These are phyloP conservation scores for Danionella cerebrum DNA, from an alignment of 2,113 vertebrate genomes.

Conservation along the genomic window DNA sequence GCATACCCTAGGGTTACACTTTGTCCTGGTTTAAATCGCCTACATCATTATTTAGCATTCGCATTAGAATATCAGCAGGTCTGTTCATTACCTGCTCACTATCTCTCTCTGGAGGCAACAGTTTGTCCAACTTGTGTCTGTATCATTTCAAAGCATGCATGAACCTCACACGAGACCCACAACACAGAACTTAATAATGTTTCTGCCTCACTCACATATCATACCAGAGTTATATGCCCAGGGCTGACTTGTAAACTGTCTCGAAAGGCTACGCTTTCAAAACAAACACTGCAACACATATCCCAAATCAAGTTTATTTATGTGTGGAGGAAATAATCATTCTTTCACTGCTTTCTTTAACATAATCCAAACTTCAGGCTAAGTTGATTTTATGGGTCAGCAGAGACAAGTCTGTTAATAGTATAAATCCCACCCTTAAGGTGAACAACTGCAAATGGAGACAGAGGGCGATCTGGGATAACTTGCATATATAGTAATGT, in stretches of 20 bases:
- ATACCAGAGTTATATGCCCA: slow-evolving; percentile 35
- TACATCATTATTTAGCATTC: too few relatives aligned
- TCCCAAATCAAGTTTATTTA: slow-evolving; percentile 54
- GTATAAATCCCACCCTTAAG: slow-evolving; percentile 49
- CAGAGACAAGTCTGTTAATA: slow-evolving; percentile 53
- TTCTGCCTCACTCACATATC: slow-evolving; percentile 21
- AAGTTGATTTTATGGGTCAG: slow-evolving; percentile 49
- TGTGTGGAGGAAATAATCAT: slow-evolving; percentile 49
- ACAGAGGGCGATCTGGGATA: slow-evolving; percentile 24
- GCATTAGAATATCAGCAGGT: too few relatives aligned
- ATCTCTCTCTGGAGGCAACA: too few relatives aligned
- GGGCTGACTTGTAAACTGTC: slow-evolving; percentile 38
- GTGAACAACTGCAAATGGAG: slow-evolving; percentile 12
- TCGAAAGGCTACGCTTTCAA: slow-evolving; percentile 41
- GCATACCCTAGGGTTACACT: too few relatives aligned
- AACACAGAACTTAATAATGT: slow-evolving; percentile 42
- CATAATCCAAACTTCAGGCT: slow-evolving; percentile 50
- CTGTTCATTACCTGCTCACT: too few relatives aligned
- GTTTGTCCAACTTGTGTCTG: slow-evolving; percentile 3
- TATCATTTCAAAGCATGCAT: slow-evolving; percentile 37
- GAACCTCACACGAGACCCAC: slow-evolving; percentile 20
- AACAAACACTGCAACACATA: slow-evolving; percentile 51
- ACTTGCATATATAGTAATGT: slow-evolving; percentile 10
- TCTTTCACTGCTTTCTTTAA: slow-evolving; percentile 59
- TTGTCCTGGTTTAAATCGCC: too few relatives aligned